Evolutionary conservation across 2,888 invertebrate genomes (phyloP).

Genomic region (Pinctada fucata): DNA sequence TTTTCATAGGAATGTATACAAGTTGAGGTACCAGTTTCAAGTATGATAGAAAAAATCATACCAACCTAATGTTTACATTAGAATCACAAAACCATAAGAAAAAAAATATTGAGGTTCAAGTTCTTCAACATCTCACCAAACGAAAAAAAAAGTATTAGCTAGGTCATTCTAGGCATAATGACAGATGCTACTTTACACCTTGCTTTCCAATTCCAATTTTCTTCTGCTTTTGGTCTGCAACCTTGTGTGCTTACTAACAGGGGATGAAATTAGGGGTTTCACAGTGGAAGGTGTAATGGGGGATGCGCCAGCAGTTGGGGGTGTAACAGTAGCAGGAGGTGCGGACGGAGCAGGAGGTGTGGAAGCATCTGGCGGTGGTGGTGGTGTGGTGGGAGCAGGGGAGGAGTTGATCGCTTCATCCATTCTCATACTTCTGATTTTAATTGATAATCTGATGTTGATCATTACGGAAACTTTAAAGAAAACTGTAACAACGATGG

Average conservation of each 20-base stretch:
- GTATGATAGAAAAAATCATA: too few relatives aligned
- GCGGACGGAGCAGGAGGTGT: neutral
- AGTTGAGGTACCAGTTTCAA: too few relatives aligned
- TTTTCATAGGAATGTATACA: too few relatives aligned
- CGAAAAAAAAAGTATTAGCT: too few relatives aligned
- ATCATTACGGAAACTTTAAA: neutral
- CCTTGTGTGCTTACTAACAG: neutral
- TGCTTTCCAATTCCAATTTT: too few relatives aligned
- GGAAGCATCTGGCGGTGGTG: neutral
- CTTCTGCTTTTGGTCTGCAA: too few relatives aligned
- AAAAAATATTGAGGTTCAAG: too few relatives aligned
- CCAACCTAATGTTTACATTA: too few relatives aligned
- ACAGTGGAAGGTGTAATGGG: neutral
- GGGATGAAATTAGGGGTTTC: neutral
- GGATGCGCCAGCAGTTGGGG: neutral
- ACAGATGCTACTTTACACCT: too few relatives aligned
- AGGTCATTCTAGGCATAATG: too few relatives aligned
- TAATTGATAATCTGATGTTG: neutral
- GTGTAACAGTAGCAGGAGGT: neutral
- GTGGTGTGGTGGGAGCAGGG: neutral
- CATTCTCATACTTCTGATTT: neutral
- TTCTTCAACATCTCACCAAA: too few relatives aligned
- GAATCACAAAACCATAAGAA: too few relatives aligned
- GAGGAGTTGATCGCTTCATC: neutral
- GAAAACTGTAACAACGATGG: neutral